phyloP scores from a whole-genome alignment of 2,888 invertebrate genomes.

The Dasypogon diadema region DNA sequence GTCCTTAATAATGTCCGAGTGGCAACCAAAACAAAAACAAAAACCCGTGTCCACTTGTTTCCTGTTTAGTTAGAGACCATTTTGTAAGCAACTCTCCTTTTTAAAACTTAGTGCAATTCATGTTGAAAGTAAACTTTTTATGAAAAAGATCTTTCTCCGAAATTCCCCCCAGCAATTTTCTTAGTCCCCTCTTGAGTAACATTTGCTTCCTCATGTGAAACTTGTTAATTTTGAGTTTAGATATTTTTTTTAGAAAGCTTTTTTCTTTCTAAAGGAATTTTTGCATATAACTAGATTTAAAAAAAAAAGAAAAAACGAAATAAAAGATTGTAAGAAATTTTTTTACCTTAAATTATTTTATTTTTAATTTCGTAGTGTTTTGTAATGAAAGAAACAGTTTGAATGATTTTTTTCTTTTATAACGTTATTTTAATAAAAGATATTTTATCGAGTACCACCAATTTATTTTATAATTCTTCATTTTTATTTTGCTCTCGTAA shows the following conservation, averaged over 20 bases:
- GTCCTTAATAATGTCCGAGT: too few relatives aligned
- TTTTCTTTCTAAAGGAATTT: conserved; percentile 25
- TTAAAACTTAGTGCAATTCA: conserved; percentile 30
- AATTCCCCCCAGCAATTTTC: conserved; percentile 24
- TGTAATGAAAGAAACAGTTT: conserved; percentile 18
- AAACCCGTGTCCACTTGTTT: neutral
- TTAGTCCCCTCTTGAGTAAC: conserved; percentile 15
- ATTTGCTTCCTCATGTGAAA: conserved; percentile 20
- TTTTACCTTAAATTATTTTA: conserved; percentile 48
- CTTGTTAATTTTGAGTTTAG: conserved; percentile 13
- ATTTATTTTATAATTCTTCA: conserved; percentile 54
- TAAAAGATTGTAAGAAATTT: conserved; percentile 29
- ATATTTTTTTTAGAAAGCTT: neutral
- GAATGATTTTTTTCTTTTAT: conserved; percentile 38
- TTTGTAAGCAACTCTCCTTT: neutral
- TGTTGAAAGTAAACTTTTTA: conserved; percentile 41
- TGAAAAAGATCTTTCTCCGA: conserved; percentile 33
- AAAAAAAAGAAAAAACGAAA: conserved; percentile 1
- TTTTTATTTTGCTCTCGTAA: conserved; percentile 49
- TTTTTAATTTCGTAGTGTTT: conserved; percentile 26
- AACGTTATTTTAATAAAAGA: conserved; percentile 42
- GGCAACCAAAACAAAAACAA: neutral
- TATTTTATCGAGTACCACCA: conserved; percentile 52
- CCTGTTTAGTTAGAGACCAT: neutral
- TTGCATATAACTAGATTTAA: conserved; percentile 37